Conservation (phyloP, 2,797 vertebrate species). For the Sebastes taczanowskii region DNA sequence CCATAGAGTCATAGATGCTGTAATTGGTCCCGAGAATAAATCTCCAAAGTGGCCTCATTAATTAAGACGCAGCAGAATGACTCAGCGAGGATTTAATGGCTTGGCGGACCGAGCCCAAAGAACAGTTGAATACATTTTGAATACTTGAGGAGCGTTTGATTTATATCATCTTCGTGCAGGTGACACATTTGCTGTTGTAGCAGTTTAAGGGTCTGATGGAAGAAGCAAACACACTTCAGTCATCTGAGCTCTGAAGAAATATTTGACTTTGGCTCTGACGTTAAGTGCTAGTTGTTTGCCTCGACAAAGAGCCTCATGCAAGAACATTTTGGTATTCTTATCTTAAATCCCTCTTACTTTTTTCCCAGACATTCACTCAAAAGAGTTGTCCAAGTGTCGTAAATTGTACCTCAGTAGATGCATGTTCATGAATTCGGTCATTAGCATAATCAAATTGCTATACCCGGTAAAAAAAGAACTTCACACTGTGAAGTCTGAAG, state of each 20-base stretch:
- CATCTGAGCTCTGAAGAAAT: constrained; percentile 2
- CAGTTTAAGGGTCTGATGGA: constrained; percentile 38
- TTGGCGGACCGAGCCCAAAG: constrained; percentile 33
- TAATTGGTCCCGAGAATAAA: constrained; percentile 71
- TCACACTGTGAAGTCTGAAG: neutral
- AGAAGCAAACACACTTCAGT: constrained; percentile 53
- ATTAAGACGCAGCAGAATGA: constrained; percentile 65
- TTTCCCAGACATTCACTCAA: neutral
- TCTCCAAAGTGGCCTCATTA: constrained; percentile 74
- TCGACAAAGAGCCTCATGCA: neutral
- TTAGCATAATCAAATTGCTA: neutral
- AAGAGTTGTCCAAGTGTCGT: neutral
- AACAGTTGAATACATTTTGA: constrained; percentile 62
- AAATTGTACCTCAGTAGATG: neutral
- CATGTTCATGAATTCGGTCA: neutral
- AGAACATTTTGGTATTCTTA: neutral
- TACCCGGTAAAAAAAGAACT: neutral
- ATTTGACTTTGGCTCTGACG: constrained; percentile 9
- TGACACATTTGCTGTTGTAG: constrained; percentile 55
- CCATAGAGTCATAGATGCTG: constrained; percentile 60
- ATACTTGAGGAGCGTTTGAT: constrained; percentile 50
- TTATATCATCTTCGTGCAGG: constrained; percentile 32
- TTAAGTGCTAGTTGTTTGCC: neutral
- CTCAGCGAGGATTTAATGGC: constrained; percentile 65
- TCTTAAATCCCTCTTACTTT: neutral